Percentiles rank a stretch among this genome's conserved stretches.
phyloP scores from a whole-genome alignment of 2,113 vertebrate species.

The Cyanoliseus patagonus region DNA sequence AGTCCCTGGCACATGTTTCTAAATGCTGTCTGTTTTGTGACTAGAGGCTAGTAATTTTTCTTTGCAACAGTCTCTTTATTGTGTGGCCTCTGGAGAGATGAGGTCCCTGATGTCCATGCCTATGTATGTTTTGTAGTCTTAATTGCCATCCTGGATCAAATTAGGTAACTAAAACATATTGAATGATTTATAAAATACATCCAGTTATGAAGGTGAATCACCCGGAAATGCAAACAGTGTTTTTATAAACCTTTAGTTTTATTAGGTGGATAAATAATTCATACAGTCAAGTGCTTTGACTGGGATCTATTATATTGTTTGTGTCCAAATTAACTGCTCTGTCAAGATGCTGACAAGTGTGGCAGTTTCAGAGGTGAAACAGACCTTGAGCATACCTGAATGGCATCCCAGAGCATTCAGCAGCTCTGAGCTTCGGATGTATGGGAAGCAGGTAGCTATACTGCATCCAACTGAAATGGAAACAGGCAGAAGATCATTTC shows the following conservation, averaged over 20 bases:
- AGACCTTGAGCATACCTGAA: rapidly evolving
- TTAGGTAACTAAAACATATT: background rate
- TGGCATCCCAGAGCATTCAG: background rate
- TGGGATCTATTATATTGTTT: background rate
- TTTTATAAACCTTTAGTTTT: slow-evolving; percentile 19
- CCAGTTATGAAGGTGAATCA: background rate
- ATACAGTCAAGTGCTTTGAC: background rate
- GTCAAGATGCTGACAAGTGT: background rate
- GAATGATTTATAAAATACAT: background rate
- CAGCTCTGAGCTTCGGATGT: rapidly evolving
- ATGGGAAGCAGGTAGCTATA: background rate
- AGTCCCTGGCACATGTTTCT: background rate
- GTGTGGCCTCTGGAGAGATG: background rate
- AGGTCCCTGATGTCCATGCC: rapidly evolving
- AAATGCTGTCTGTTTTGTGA: background rate
- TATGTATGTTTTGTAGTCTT: background rate
- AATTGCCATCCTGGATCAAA: background rate
- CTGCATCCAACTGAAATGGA: background rate
- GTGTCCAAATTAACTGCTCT: background rate
- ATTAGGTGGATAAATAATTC: background rate
- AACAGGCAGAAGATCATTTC: background rate
- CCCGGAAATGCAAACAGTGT: background rate
- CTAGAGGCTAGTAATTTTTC: background rate
- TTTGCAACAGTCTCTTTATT: background rate
- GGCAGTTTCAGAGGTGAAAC: background rate